Conservation (phyloP, 2,113 vertebrate genomes). For the Cyprinodon tularosa region DNA sequence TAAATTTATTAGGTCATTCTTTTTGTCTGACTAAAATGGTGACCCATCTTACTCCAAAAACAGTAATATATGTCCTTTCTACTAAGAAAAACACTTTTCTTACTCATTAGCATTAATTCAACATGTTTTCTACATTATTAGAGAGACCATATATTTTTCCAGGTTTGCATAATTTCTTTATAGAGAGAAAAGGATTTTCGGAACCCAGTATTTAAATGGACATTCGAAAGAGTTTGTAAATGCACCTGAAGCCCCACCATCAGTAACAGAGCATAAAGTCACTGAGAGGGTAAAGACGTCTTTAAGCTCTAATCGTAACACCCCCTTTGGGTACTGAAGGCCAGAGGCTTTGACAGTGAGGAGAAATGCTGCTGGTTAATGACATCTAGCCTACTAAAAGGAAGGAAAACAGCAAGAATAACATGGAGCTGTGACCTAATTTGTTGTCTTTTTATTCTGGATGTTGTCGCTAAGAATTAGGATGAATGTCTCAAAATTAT, state of each 20-base stretch:
- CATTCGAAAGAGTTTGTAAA: constrained; percentile 30
- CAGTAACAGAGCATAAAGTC: constrained; percentile 60
- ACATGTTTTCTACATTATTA: neutral
- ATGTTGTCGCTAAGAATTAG: neutral
- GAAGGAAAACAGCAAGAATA: constrained; percentile 50
- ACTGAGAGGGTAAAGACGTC: constrained; percentile 68
- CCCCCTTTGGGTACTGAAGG: constrained; percentile 54
- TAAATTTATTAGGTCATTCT: neutral
- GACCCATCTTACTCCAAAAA: neutral
- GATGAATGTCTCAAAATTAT: neutral
- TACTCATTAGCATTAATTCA: constrained; percentile 6
- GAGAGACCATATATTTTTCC: constrained; percentile 5
- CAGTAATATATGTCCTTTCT: neutral
- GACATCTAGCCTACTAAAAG: constrained; percentile 65
- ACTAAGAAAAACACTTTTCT: neutral
- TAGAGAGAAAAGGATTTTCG: constrained; percentile 19
- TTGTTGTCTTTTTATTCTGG: constrained; percentile 9
- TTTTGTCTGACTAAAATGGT: neutral
- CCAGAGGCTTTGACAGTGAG: constrained; percentile 46
- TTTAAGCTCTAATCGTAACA: constrained; percentile 69
- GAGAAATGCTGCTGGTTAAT: constrained; percentile 57
- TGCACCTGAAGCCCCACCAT: constrained; percentile 20
- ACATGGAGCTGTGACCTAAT: neutral
- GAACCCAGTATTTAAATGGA: constrained; percentile 37
- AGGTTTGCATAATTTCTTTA: constrained; percentile 12